Percentiles rank a stretch among this genome's conserved stretches.
Evolutionary conservation across 2,797 vertebrate genomes (phyloP).

Genomic region (Prionace glauca): DNA sequence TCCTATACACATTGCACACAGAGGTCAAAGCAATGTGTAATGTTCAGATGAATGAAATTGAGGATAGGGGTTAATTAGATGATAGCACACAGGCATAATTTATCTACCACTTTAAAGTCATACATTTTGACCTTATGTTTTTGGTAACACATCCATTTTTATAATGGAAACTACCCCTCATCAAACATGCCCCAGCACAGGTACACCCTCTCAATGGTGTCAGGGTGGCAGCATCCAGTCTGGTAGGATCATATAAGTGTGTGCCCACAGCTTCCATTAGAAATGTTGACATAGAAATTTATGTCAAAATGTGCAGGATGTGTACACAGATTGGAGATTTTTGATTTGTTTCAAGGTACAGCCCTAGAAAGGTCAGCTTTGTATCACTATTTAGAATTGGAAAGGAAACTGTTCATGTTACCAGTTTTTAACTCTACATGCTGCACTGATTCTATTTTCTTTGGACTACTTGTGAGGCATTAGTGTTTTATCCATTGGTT

Average conservation of each 20-base stretch:
- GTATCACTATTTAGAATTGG: not conserved
- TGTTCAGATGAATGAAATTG: not conserved
- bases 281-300: not conserved
- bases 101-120: not conserved
- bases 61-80: not conserved
- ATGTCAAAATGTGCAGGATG: not conserved
- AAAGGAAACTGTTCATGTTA: not conserved
- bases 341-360: not conserved
- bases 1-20: not conserved
- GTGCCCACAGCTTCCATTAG: not conserved
- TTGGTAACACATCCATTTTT: not conserved
- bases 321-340: not conserved
- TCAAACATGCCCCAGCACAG: not conserved
- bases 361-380: not conserved
- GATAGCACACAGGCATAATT: not conserved
- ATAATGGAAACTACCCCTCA: not conserved
- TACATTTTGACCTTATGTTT: not conserved
- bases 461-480: not conserved
- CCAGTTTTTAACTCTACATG: no score
- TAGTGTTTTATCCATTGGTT: not conserved
- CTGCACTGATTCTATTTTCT: not conserved
- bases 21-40: not conserved
- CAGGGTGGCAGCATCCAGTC: not conserved
- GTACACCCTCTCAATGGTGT: no score
- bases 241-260: no score